A percentile compares a stretch with the other conserved stretches of the same genome.
Evolutionary conservation across 2,888 invertebrate genomes (phyloP).

Genomic region (Drosophila pseudotalamancana): DNA sequence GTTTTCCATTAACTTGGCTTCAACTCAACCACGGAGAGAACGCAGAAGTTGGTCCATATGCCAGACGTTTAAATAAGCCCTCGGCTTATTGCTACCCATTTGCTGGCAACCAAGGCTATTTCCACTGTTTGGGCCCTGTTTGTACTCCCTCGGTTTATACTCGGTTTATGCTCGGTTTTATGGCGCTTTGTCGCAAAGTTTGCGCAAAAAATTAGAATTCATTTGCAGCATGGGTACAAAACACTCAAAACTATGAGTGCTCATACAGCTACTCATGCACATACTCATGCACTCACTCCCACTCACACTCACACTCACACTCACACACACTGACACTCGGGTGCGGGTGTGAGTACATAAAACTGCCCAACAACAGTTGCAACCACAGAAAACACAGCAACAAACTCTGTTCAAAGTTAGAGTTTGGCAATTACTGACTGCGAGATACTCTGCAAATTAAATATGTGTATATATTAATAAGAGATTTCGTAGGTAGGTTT

Average conservation of each 20-base stretch:
- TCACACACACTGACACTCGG: neutral
- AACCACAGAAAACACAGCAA: conserved; percentile 19
- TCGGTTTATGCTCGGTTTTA: conserved; percentile 19
- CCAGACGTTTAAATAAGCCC: neutral
- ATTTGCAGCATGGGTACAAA: conserved; percentile 57
- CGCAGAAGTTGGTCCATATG: conserved; percentile 19
- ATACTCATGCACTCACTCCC: neutral
- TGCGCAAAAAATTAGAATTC: conserved; percentile 72
- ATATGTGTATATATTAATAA: neutral
- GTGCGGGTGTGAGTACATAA: conserved; percentile 33
- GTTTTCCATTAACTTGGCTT: conserved; percentile 2
- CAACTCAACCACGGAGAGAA: too few relatives aligned
- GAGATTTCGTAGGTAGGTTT: too few relatives aligned
- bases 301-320: conserved; percentile 1
- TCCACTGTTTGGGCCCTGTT: conserved; percentile 25
- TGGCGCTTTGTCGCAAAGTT: conserved; percentile 57
- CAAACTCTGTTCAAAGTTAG: neutral
- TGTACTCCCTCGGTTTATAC: conserved; percentile 12
- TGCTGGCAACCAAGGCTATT: conserved; percentile 17
- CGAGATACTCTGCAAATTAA: conserved; percentile 3
- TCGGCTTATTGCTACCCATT: conserved; percentile 8
- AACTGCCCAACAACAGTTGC: conserved; percentile 40
- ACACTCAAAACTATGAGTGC: conserved; percentile 50
- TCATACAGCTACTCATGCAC: conserved; percentile 6
- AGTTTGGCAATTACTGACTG: neutral